Conservation (phyloP, 1,140 invertebrate genomes). For the Nasonia longicornis region DNA sequence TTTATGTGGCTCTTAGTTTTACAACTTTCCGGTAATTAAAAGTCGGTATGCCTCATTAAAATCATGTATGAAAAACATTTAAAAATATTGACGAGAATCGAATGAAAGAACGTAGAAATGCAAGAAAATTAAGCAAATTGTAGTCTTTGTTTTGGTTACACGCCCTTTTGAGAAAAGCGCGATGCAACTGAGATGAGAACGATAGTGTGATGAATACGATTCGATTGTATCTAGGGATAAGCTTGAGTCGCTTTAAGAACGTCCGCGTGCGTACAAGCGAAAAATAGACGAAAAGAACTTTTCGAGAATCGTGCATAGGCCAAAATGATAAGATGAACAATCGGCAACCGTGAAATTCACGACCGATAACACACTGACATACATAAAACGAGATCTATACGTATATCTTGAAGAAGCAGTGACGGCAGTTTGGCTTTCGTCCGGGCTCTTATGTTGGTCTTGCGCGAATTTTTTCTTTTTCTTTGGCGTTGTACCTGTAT, state of each 20-base stretch:
- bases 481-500: neutral
- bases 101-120: neutral
- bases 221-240: neutral
- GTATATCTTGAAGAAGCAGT: slow-evolving; percentile 4
- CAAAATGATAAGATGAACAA: slow-evolving; percentile 29
- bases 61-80: neutral
- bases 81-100: neutral
- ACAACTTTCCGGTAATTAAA: neutral
- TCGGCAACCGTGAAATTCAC: neutral
- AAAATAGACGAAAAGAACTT: slow-evolving; percentile 5
- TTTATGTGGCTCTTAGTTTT: slow-evolving; percentile 1
- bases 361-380: slow-evolving; percentile 21
- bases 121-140: neutral
- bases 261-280: neutral
- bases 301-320: neutral
- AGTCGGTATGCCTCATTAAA: neutral
- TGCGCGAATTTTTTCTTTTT: neutral
- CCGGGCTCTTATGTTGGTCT: slow-evolving; percentile 9
- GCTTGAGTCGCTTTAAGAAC: slow-evolving; percentile 4
- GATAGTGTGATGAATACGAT: neutral
- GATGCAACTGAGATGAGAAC: neutral
- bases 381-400: neutral
- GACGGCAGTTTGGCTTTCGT: neutral
- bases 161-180: neutral
- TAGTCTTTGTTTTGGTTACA: neutral